Conservation (phyloP, 2,113 vertebrate genomes). For the Cinclus cinclus region DNA sequence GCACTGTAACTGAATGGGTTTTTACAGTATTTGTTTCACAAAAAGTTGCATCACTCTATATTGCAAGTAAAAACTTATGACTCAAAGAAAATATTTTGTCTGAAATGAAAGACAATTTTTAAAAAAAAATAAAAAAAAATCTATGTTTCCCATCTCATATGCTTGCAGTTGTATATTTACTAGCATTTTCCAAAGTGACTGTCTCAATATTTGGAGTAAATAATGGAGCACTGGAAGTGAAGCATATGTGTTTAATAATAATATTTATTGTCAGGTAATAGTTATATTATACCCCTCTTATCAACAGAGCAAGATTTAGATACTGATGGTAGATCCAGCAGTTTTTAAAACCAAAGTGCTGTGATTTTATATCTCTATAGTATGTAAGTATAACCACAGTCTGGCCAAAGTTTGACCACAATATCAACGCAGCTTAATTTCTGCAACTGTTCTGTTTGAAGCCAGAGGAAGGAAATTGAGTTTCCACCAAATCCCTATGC, state of each 20-base stretch:
- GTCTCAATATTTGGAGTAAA: slow-evolving; percentile 26
- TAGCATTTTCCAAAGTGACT: slow-evolving; percentile 37
- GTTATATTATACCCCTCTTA: background rate
- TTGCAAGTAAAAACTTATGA: background rate
- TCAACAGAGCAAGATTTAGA: background rate
- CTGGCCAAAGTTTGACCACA: slow-evolving; percentile 41
- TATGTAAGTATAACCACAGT: background rate
- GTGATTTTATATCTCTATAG: background rate
- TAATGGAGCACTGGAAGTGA: slow-evolving; percentile 18
- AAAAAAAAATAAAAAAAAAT: background rate
- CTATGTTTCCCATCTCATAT: background rate
- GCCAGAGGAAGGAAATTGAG: slow-evolving; percentile 20
- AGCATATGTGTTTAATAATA: background rate
- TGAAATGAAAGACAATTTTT: background rate
- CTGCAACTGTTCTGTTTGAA: slow-evolving; percentile 50
- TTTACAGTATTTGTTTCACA: background rate
- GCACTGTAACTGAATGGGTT: background rate
- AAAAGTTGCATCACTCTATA: background rate
- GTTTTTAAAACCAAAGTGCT: background rate
- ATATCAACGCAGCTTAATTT: slow-evolving; percentile 28
- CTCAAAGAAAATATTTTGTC: background rate
- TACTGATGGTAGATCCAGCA: background rate
- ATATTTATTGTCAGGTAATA: background rate
- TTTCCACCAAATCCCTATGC: slow-evolving; percentile 54
- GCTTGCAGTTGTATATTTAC: slow-evolving; percentile 31